These are phyloP conservation scores for Vulpes lagopus DNA, from an alignment of 2,113 vertebrate species.

Conservation along the genomic window DNA sequence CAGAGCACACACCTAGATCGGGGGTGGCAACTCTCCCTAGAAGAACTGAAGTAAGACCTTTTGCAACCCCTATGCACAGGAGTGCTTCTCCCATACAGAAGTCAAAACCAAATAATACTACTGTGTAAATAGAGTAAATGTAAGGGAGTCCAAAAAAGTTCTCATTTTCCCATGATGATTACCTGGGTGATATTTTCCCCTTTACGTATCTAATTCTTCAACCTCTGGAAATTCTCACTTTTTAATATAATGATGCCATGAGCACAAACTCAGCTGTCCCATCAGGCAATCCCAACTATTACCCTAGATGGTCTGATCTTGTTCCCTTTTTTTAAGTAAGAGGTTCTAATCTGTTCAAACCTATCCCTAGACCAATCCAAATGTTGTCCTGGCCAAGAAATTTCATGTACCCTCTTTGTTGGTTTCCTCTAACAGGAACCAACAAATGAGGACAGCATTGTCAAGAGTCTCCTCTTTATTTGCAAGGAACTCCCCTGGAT, in stretches of 20 bases:
- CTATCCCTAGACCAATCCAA: neutral
- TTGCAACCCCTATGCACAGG: neutral
- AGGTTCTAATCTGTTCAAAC: neutral
- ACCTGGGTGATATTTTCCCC: neutral
- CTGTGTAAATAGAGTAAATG: neutral
- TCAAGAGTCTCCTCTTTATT: neutral
- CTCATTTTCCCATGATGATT: neutral
- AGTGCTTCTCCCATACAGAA: neutral
- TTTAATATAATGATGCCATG: fast-evolving
- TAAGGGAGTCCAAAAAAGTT: neutral
- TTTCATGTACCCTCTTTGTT: fast-evolving
- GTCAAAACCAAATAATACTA: neutral
- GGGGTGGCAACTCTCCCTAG: neutral
- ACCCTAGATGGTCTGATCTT: neutral
- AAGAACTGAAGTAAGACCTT: neutral
- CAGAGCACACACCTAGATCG: neutral
- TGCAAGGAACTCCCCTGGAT: neutral
- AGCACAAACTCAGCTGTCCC: neutral
- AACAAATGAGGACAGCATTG: too few relatives aligned
- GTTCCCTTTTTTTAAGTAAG: neutral
- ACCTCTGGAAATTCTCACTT: neutral
- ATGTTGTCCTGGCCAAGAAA: neutral
- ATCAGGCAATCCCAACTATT: too few relatives aligned
- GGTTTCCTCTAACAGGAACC: neutral
- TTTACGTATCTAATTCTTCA: neutral